A percentile compares a stretch with the other conserved stretches of the same genome.
These are phyloP conservation scores for Maccullochella peelii DNA, from an alignment of 2,113 vertebrate genomes.

Conservation along the genomic window DNA sequence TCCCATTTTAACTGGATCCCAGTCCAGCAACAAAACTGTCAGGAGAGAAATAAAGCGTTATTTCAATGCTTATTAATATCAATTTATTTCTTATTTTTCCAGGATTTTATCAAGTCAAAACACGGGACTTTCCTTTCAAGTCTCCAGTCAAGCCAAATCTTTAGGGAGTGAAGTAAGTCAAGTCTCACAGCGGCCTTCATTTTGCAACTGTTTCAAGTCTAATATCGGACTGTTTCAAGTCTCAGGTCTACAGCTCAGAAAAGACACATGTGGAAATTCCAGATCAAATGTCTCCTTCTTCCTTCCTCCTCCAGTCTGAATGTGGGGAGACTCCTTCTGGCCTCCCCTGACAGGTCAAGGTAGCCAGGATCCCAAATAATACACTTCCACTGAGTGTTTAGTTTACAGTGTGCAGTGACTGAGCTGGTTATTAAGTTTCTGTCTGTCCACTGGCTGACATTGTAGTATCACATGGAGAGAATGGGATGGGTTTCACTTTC, in stretches of 20 bases:
- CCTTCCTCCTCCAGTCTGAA: slow-evolving; percentile 8
- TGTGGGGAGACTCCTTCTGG: slow-evolving; percentile 1
- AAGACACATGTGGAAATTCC: slow-evolving; percentile 22
- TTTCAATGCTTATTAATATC: background rate
- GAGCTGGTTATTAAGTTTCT: slow-evolving; percentile 9
- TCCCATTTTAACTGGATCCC: background rate
- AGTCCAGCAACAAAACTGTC: too few relatives aligned
- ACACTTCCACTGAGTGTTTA: slow-evolving; percentile 3
- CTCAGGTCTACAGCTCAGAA: background rate
- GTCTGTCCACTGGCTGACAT: background rate
- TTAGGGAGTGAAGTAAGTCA: background rate
- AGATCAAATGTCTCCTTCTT: slow-evolving; percentile 4
- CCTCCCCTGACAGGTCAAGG: background rate
- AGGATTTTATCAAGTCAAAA: background rate
- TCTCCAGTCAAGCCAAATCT: background rate
- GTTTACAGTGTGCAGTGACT: background rate
- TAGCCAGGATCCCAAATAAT: slow-evolving; percentile 5
- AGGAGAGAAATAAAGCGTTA: background rate
- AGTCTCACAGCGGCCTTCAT: background rate
- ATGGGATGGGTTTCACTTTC: background rate
- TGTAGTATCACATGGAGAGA: background rate
- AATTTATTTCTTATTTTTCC: background rate
- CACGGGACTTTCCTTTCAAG: too few relatives aligned
- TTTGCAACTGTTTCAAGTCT: background rate
- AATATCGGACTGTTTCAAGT: background rate